Base-by-base conservation (phyloP, 2,888 invertebrate genomes). In the Drosophila colorata region DNA sequence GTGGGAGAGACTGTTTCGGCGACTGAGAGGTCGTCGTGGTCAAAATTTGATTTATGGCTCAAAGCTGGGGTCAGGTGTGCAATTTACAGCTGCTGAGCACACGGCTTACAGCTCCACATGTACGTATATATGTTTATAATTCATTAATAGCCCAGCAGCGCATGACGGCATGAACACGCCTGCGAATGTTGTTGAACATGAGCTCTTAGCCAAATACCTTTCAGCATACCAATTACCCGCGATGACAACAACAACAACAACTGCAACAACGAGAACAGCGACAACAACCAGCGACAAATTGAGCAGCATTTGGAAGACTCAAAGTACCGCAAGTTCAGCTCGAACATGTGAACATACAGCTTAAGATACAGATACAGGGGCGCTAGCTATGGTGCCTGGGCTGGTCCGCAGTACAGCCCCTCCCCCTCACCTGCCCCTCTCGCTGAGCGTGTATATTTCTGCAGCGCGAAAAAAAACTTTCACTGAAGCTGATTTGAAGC, bases 401-500 rank as follows among this genome's bases (percentile, higher is more conserved):
- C 18, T 47, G 11, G 57, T 41, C 40, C 38, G 53, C 25, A 11
- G 28, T 48, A 44, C 14, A 7, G 8, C 28, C 9, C 28, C 28
- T 8, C 28, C 9, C 28, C 5, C 2, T 8, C 9, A 9, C 28
- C 8, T 8, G 28, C 28, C 28, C 9, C 28, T 9, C 28, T 28
- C 9, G 28, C 3, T 28, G 9, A 52, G 14, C 46, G 20, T 47
- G 28, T 37, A 14, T 48, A 31, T 38, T 41, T 51, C 35, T 48
- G 33, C 35, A 7, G 41, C 20, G 61, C 33, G 41, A 59, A 63
- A 69, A 47, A 64, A 61, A 87, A 87, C 87, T 87, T 87, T 87
- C 87, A 87, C 87, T 87, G 74, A 81, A 73, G 72, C 75, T 67
- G 83, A 73, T 75, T 81, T 73, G 68, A 70, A 71, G 73, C 71